Evolutionary conservation across 2,888 invertebrate genomes (phyloP), one percentile per base, ranked within the genome.

Genomic region (Auanema sp.): DNA sequence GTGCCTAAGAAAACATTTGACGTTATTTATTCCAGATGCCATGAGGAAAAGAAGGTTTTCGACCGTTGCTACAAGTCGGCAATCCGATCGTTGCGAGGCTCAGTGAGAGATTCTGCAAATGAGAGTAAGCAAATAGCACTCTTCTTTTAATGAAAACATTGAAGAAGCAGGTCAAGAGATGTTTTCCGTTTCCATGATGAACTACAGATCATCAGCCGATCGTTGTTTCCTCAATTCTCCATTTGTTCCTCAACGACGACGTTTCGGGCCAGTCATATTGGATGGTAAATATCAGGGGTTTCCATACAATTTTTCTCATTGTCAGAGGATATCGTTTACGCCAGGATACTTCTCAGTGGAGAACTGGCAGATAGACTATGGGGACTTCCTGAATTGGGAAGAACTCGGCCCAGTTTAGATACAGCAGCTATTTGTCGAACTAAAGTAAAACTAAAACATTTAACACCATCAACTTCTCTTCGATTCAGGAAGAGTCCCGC

Each of bases 291-390:
- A 44, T n/a, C 5, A 14, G 16, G n/a, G n/a, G n/a, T n/a, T n/a
- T 43, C 33, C 23, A 47, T 12, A 8, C 4, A 10, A 47, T 47
- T 55, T n/a, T 14, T 58, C 41, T 63, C 58, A 53, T 44, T 23
- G 47, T 33, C 43, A 79, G 79, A 79, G 59, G 76, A 78, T 56
- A 75, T 78, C 11, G 67, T 73, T 25, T 79, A 78, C 58, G 76
- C 78, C 3, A 64, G 78, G 6, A 74, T 70, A 33, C 69, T 80
- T 14, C 79, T 71, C 56, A 68, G 75, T 14, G 74, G 69, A 18
- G 77, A 81, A 49, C 61, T 80, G n/a, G 73, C 77, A 8, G 80
- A 81, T 56, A 64, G 70, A 14, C 67, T 81, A 14, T 80, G 80
- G 80, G 77, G 74, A 11, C 58, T 80, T 18, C 66, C 71, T 21